Conservation (phyloP, 2,888 invertebrate species). For the Nyleta sp. region DNA sequence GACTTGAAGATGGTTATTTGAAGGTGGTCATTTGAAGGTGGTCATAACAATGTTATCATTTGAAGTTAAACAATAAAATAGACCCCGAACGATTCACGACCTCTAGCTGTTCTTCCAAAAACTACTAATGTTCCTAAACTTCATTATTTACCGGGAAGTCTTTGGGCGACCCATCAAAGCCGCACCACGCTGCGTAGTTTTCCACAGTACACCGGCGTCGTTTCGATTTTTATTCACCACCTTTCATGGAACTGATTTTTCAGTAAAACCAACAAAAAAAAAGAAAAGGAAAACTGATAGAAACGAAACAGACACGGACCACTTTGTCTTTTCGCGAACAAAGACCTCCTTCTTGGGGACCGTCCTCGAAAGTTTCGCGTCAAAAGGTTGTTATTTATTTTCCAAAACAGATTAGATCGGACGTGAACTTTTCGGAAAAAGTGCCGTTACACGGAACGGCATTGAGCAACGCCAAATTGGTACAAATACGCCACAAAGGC, state of each 20-base stretch:
- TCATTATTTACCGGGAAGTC: background rate
- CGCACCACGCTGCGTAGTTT: slow-evolving; percentile 11
- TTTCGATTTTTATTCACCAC: slow-evolving; percentile 11
- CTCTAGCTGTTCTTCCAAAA: no score
- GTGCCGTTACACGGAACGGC: slow-evolving; percentile 43
- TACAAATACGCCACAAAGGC: slow-evolving; percentile 32
- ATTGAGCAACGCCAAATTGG: slow-evolving; percentile 39
- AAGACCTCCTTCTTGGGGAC: slow-evolving; percentile 6
- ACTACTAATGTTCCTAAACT: background rate
- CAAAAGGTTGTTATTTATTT: slow-evolving; percentile 25
- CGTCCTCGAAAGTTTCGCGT: slow-evolving; percentile 9
- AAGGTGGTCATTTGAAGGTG: no score
- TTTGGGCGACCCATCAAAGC: slow-evolving; percentile 10
- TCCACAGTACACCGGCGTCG: slow-evolving; percentile 3
- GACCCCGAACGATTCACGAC: no score
- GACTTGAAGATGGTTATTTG: no score
- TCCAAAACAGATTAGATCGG: slow-evolving; percentile 11
- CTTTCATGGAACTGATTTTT: slow-evolving; percentile 15
- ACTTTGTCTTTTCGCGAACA: slow-evolving; percentile 33
- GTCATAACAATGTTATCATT: no score
- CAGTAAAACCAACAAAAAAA: background rate
- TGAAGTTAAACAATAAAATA: background rate
- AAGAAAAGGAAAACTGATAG: no score
- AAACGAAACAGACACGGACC: background rate
- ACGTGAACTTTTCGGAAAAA: slow-evolving; percentile 34